phyloP scores from a whole-genome alignment of 2,113 vertebrate genomes.

The Eudorcas thomsonii region DNA sequence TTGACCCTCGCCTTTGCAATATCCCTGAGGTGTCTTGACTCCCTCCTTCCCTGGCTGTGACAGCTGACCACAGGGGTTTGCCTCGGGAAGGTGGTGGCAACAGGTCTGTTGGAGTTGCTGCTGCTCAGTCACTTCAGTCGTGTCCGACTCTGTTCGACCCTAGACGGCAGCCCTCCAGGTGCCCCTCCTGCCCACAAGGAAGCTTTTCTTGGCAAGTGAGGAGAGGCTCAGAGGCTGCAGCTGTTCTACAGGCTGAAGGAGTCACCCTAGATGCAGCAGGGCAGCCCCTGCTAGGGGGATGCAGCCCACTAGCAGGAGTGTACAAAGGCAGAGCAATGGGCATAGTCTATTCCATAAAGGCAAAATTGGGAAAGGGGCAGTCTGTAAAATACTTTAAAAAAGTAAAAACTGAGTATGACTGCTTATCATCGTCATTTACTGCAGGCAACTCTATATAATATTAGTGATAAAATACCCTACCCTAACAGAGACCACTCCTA shows the following conservation, averaged over 20 bases:
- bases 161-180: not conserved
- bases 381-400: not conserved
- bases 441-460: not conserved
- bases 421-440: not conserved
- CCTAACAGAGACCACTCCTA: not conserved
- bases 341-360: not conserved
- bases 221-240: not conserved
- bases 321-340: not conserved
- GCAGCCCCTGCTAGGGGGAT: not conserved
- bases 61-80: not conserved
- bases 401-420: not conserved
- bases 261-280: not conserved
- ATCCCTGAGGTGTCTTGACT: not conserved
- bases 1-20: not conserved
- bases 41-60: not conserved
- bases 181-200: not conserved
- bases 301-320: not conserved
- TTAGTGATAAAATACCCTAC: not conserved
- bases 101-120: not conserved
- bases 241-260: not conserved
- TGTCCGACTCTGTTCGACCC: not conserved
- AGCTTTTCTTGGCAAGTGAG: not conserved
- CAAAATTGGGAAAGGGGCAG: not conserved
- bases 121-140: not conserved
- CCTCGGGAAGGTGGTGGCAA: not conserved